Evolutionary conservation across 2,888 invertebrate species (phyloP), one percentile per base, ranked within the genome.

Genomic region (Hypolimnas misippus): DNA sequence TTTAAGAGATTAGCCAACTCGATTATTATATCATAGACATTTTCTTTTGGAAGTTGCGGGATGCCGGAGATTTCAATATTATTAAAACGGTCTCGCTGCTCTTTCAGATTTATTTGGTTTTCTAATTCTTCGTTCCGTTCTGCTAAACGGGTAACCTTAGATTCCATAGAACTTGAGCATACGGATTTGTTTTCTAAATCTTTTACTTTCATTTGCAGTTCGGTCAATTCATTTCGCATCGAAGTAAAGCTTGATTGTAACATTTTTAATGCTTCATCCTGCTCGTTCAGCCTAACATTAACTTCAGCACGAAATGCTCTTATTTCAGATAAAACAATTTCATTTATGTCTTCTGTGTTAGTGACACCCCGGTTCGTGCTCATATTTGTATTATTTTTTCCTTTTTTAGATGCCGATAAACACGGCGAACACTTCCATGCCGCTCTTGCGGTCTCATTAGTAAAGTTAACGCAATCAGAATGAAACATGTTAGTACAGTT

Each of bases 361-460:
- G 35, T 35, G 12, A 12, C 16, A 14, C 40, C 40, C 14, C 40
- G 40, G 16, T 40, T 40, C 14, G 40, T 40, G 33, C 33, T 33
- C 33, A 33, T 10, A 40, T 40, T 40, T 14, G 40, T 40, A 14
- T 14, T 40, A 14, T 14, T n/a, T 40, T 40, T n/a, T 40, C 14
- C 40, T 14, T 14, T 40, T 40, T 40, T 40, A 14, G 40, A 40
- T 40, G 14, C n/a, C 16, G 40, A 40, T 14, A 40, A 14, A 14
- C 40, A 40, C 40, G 40, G 40, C 16, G n/a, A 14, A 40, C 40
- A 40, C 16, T 40, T 40, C 40, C 40, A 40, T 40, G 16, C 14
- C 12, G 40, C 40, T 40, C 40, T 40, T 40, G 40, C 40, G 16
- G 16, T 12, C 12, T 35, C 35, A 35, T 35, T 40, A 40, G 14